Evolutionary conservation across 2,888 invertebrate species (phyloP), one percentile per base, ranked within the genome.

Genomic region (Corbicula japonica): DNA sequence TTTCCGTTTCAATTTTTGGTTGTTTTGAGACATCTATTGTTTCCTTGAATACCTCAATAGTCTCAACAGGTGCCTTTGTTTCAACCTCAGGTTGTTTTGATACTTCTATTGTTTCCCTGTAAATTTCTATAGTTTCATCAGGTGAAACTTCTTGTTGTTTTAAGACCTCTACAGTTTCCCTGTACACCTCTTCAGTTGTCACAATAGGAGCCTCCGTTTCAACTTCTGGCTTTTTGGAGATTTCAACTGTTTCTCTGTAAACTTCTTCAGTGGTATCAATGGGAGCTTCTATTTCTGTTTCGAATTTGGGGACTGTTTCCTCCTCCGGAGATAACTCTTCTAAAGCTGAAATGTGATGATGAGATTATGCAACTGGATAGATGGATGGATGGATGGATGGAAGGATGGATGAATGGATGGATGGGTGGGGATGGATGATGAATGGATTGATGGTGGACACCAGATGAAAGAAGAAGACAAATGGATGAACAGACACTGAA

Each of bases 251-350:
- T n/a, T 73, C 73, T 28, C 58, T 65, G 65, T 23, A 68, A 18
- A 30, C 34, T 10, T 52, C 52, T 32, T 68, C 66, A n/a, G 34
- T 44, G 23, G 38, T 46, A 6, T 60, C 58, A 28, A 28, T 38
- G 21, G 50, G 52, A 18, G 62, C 56, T 52, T 38, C 28, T 10
- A 32, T 50, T 48, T 60, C 61, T 50, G 61, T 38, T 35, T 23
- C 10, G 1, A 18, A 18, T 56, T 66, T 48, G n/a, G 66, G 68
- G 12, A 32, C 54, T 5, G 48, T 54, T 35, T 78, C 73, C 18
- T 72, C 77, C 23, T 75, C 68, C n/a, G 54, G 50, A 6, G 80
- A 76, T 26, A 63, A 10, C 12, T 72, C 58, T 46, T 76, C 76
- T 48, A 50, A 54, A 62, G 80, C 80, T 80, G 60, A 12, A 70